phyloP scores from a whole-genome alignment of 1,140 invertebrate genomes.

The Hylaeus volcanicus region DNA sequence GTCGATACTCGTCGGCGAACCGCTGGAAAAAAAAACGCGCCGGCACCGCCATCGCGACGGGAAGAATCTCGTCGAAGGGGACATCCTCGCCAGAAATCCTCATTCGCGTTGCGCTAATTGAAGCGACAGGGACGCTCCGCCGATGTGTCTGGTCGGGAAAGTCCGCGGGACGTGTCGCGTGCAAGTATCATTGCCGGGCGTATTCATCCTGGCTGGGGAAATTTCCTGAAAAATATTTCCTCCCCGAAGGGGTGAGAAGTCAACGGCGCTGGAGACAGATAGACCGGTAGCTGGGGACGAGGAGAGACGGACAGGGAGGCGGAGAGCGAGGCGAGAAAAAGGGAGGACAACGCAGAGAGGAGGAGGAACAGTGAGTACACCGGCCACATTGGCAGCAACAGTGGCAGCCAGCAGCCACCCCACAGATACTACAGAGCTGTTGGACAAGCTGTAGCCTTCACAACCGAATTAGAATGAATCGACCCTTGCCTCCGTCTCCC shows the following conservation, averaged over 20 bases:
- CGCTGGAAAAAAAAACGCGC: neutral
- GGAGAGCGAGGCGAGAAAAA: conserved; percentile 27
- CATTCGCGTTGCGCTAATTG: conserved; percentile 34
- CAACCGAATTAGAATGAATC: conserved; percentile 80
- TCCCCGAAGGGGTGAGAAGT: conserved; percentile 40
- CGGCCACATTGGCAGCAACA: conserved; percentile 64
- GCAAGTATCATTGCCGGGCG: conserved; percentile 29
- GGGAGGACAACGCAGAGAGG: conserved; percentile 30
- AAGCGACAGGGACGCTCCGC: conserved; percentile 25
- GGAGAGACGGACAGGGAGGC: conserved; percentile 3
- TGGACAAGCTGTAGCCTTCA: conserved; percentile 81
- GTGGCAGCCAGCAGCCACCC: conserved; percentile 63
- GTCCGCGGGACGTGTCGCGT: conserved; percentile 22
- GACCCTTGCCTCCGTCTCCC: conserved; percentile 66
- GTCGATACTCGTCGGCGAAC: conserved; percentile 2
- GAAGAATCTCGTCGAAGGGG: neutral
- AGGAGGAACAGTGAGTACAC: conserved; percentile 49
- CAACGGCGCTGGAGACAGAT: conserved; percentile 23
- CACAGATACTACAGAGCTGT: conserved; percentile 75
- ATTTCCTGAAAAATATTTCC: conserved; percentile 61
- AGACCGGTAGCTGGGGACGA: neutral
- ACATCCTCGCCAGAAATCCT: conserved; percentile 24
- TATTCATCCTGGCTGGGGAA: conserved; percentile 40
- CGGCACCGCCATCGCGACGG: too few relatives aligned
- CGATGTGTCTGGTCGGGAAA: conserved; percentile 40